Conservation (phyloP, 1,140 invertebrate species). For the Drosophila equinoxialis region DNA sequence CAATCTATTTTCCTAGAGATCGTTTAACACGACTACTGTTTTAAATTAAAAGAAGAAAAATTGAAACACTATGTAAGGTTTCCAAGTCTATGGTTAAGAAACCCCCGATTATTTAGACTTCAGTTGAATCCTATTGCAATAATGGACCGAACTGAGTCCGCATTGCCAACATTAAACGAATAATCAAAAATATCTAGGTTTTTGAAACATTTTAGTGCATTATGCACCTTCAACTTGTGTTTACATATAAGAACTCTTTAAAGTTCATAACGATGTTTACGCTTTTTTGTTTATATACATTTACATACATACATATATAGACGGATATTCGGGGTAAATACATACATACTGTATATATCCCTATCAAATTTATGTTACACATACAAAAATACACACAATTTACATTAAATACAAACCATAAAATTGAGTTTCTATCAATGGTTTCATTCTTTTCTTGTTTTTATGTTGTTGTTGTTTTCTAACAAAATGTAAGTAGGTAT, state of each 20-base stretch:
- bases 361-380: conserved; percentile 21
- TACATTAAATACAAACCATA: conserved; percentile 43
- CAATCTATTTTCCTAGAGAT: too few species aligned
- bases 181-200: neutral
- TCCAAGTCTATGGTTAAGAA: neutral
- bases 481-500: conserved; percentile 46
- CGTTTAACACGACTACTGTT: too few species aligned
- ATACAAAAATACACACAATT: conserved; percentile 50
- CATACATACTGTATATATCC: conserved; percentile 8
- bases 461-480: conserved; percentile 22
- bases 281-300: conserved; percentile 11
- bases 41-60: too few species aligned
- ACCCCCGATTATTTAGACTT: neutral
- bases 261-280: neutral
- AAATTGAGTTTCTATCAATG: neutral
- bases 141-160: neutral
- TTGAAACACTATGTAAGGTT: neutral
- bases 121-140: neutral
- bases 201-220: neutral
- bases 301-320: conserved; percentile 14
- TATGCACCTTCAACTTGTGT: neutral
- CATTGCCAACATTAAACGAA: too few species aligned
- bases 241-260: neutral
- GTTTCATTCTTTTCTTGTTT: neutral
- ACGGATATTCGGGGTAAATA: neutral